Conservation (phyloP, 2,888 invertebrate genomes). For the Melinaea menophilus region DNA sequence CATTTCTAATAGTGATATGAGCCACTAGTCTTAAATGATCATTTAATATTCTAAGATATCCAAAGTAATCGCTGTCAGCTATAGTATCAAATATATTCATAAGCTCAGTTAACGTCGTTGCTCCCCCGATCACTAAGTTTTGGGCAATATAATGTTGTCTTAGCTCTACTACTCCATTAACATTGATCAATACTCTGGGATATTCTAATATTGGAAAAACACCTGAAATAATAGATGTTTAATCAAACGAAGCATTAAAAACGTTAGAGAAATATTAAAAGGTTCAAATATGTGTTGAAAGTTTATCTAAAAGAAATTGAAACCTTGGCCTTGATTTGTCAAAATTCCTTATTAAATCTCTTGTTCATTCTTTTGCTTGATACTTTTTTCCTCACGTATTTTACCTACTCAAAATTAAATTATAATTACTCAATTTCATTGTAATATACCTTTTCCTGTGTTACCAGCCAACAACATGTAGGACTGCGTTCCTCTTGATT, state of each 20-base stretch:
- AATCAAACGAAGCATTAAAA: not conserved
- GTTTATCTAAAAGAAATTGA: too few relatives aligned
- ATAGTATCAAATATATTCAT: constrained; percentile 62
- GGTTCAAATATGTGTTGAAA: not conserved
- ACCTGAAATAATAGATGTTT: constrained; percentile 42
- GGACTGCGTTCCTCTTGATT: constrained; percentile 53
- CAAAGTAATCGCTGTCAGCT: constrained; percentile 59
- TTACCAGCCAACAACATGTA: constrained; percentile 84
- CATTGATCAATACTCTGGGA: constrained; percentile 80
- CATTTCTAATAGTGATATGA: constrained; percentile 83
- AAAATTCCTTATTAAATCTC: too few relatives aligned
- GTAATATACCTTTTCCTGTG: constrained; percentile 79
- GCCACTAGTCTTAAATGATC: constrained; percentile 82
- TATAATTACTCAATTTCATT: not conserved
- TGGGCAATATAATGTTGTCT: constrained; percentile 58
- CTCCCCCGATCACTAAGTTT: constrained; percentile 76
- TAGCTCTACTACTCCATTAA: constrained; percentile 78
- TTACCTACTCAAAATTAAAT: not conserved
- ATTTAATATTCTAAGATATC: constrained; percentile 77
- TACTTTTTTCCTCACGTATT: not conserved
- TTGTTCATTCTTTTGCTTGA: too few relatives aligned
- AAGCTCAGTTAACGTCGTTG: constrained; percentile 70
- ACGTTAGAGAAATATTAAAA: not conserved
- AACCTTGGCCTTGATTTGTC: too few relatives aligned
- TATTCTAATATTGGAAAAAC: constrained; percentile 58